Conservation (phyloP, 2,113 vertebrate species). For the Nycticorax nycticorax region DNA sequence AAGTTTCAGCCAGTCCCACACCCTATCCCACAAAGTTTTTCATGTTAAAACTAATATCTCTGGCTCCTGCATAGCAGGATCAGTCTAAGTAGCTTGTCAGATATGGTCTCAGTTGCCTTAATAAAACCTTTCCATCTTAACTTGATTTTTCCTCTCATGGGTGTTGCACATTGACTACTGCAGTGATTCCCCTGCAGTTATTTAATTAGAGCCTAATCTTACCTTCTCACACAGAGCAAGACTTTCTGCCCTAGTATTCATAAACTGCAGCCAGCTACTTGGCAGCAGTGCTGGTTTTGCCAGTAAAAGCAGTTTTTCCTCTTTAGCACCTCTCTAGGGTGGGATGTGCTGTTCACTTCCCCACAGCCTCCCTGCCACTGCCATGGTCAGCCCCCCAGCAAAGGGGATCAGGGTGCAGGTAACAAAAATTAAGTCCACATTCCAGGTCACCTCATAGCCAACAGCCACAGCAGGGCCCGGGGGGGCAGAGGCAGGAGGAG, state of each 20-base stretch:
- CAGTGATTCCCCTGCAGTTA: not conserved
- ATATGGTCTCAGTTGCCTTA: not conserved
- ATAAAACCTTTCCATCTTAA: conserved; percentile 19
- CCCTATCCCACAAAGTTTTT: not conserved
- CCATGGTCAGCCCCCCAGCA: not conserved
- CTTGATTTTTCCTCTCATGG: conserved; percentile 7
- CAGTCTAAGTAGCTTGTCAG: not conserved
- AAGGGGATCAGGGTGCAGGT: not conserved
- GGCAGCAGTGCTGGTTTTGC: not conserved
- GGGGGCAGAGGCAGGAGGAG: not conserved
- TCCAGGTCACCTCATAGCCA: not conserved
- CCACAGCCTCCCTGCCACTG: not conserved
- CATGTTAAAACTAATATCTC: not conserved
- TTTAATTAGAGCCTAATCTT: conserved; percentile 30
- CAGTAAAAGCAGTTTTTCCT: not conserved
- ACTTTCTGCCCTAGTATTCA: not conserved
- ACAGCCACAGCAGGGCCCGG: rapidly evolving
- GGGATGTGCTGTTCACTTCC: not conserved
- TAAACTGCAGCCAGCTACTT: not conserved
- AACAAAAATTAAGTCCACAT: not conserved
- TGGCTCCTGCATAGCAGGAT: not conserved
- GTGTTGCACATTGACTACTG: not conserved
- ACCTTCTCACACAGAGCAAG: not conserved
- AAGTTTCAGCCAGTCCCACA: not conserved
- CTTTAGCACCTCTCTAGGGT: not conserved